Base-by-base conservation (phyloP, 1,140 invertebrate species). In the Tyrophagus putrescentiae region DNA sequence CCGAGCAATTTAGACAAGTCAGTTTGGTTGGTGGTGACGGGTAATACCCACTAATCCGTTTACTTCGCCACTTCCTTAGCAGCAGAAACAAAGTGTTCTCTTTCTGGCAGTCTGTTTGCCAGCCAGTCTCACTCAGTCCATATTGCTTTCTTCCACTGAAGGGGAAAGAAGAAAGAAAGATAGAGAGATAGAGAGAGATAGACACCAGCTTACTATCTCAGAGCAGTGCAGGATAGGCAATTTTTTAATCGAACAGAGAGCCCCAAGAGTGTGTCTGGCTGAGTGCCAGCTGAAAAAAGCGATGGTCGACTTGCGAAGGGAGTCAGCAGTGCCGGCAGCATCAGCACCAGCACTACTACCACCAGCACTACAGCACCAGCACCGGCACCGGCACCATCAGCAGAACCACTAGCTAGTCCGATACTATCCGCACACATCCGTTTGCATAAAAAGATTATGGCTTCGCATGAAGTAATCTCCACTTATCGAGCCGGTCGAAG, bases 401-500 rank as follows among this genome's bases (percentile, higher is more conserved):
- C n/a, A n/a, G n/a, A n/a, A n/a, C n/a, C n/a, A n/a, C n/a, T n/a
- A n/a, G n/a, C n/a, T n/a, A n/a, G n/a, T n/a, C n/a, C n/a, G n/a
- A n/a, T n/a, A n/a, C n/a, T n/a, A n/a, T n/a, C n/a, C n/a, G n/a
- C n/a, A n/a, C n/a, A n/a, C n/a, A n/a, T n/a, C n/a, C n/a, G n/a
- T 48, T 48, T 48, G 45, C 45, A 48, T 48, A 48, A 48, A 48
- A 48, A 48, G 45, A 48, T 48, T 48, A 48, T 48, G 45, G 45
- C 18, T 18, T 48, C 45, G 7, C 45, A 48, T 48, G 45, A 48
- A 48, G 45, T 48, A 48, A 48, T 48, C 45, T 48, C 21, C 45
- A 18, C 18, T 48, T 48, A 48, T 48, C 45, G 45, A 48, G 18
- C 7, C 23, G 13, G n/a, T n/a, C n/a, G 7, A 29, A 29, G 7